Base-by-base conservation (phyloP, 2,113 vertebrate genomes). In the Siniperca knerii region DNA sequence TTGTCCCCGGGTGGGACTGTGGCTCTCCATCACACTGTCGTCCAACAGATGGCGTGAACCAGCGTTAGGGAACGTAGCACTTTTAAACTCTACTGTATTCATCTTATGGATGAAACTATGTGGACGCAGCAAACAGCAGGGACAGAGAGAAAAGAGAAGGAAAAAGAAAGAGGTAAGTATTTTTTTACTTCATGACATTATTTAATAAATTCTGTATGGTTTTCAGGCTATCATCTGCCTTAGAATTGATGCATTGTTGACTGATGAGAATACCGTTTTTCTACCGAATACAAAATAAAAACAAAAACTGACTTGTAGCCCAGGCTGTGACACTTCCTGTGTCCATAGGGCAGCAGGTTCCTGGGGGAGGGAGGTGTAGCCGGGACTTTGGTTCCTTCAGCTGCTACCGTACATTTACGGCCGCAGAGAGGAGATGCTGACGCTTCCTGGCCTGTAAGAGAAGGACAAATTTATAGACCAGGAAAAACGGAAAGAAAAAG, bases 271-370 rank as follows among this genome's bases (percentile, higher is more conserved):
- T 8, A 55, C 33, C 0, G 20, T 25, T 6, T 37, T 57, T 73
- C 21, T 25, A 16, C 7, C 1, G 7, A 4, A 40, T 4, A 40
- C 57, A 44, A 44, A 6, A 35, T 16, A 0, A 21, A 37, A n/a
- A 69, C 18, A 23, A 16, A 55, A 52, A 95, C 98, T 96, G 87
- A 99, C 98, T 99, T 99, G 96, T 99, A 99, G 87, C 98, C 98
- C 93, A 99, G 90, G 91, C 98, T 99, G 90, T 99, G 98, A 94
- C 98, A 99, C 87, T 99, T 99, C 94, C 98, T 97, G 42, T 99
- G 98, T 13, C 98, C 98, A 0, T 98, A 97, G 0, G 97, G 96
- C 78, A 99, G 96, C 79, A 99, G 95, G 93, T 98, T 98, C 88
- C 98, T 94, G 15, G 98, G 98, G 0, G 98, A 99, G 0, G 98